A percentile compares a stretch with the other conserved stretches of the same genome.
Evolutionary conservation across 2,113 vertebrate genomes (phyloP).

Genomic region (Leucosticte australis): DNA sequence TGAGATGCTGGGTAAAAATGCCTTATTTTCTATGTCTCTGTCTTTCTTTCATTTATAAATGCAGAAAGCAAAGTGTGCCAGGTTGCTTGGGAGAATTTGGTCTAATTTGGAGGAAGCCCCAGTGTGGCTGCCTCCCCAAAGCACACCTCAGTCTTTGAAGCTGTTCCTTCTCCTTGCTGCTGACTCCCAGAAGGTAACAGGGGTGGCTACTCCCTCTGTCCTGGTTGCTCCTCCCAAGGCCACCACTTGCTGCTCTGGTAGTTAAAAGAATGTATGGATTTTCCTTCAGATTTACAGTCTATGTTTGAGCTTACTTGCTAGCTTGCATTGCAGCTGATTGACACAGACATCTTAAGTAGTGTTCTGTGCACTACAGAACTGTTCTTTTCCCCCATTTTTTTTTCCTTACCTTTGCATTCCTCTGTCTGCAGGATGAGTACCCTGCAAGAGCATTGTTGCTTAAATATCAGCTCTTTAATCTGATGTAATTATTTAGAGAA

Average conservation of each 20-base stretch:
- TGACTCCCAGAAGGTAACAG: not conserved
- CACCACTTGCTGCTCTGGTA: not conserved
- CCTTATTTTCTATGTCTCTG: not conserved
- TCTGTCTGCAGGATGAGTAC: not conserved
- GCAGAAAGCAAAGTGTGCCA: not conserved
- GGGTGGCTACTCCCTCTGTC: not conserved
- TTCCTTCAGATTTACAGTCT: not conserved
- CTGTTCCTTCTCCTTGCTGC: not conserved
- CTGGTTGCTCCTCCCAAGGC: not conserved
- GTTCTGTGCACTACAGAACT: not conserved
- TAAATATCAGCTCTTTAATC: not conserved
- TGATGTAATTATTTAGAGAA: not conserved
- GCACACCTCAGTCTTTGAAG: not conserved
- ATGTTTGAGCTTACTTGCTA: not conserved
- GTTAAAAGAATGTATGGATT: not conserved
- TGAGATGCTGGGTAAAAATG: not conserved
- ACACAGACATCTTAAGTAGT: not conserved
- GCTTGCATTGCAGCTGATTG: not conserved
- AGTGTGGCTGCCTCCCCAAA: not conserved
- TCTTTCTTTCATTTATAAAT: not conserved
- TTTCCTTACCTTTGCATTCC: not conserved
- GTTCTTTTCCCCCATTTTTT: not conserved
- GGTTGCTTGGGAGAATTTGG: not conserved
- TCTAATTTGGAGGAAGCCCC: not conserved
- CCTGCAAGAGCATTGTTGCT: not conserved